Conservation (phyloP, 1,140 invertebrate genomes). For the Euschistus heros region DNA sequence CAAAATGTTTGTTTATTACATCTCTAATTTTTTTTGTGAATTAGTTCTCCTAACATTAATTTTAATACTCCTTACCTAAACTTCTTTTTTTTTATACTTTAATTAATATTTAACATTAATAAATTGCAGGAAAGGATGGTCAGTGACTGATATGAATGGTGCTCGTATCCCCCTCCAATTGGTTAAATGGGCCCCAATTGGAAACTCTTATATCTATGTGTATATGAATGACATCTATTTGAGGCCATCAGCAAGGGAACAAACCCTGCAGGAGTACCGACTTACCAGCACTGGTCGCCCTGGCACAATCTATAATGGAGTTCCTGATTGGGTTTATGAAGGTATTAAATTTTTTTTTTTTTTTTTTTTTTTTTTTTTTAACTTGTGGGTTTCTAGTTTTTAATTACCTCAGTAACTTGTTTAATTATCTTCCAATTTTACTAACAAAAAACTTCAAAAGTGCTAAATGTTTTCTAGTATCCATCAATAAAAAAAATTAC, state of each 20-base stretch:
- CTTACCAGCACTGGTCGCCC: conserved; percentile 40
- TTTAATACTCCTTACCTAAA: too few relatives aligned
- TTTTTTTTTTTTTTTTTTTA: background rate
- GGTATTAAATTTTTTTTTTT: conserved; percentile 37
- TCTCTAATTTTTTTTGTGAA: too few relatives aligned
- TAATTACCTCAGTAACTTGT: too few relatives aligned
- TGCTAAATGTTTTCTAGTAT: too few relatives aligned
- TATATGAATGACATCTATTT: conserved; percentile 73
- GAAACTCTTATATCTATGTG: conserved; percentile 63
- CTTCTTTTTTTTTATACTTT: background rate
- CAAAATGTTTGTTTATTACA: too few relatives aligned
- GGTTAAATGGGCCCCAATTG: conserved; percentile 53
- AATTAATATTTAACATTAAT: background rate
- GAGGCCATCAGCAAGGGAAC: conserved; percentile 40
- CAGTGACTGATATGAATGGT: conserved; percentile 35
- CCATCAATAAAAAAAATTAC: too few relatives aligned
- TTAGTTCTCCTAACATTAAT: too few relatives aligned
- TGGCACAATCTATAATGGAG: conserved; percentile 57
- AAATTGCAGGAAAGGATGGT: conserved; percentile 24
- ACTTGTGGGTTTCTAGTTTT: too few relatives aligned
- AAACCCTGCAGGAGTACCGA: conserved; percentile 35
- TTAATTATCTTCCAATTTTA: too few relatives aligned
- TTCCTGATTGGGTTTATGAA: conserved; percentile 75
- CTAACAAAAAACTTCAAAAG: too few relatives aligned
- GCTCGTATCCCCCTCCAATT: conserved; percentile 30